Evolutionary conservation across 2,113 vertebrate genomes (phyloP).

Genomic region (Nymphicus hollandicus): DNA sequence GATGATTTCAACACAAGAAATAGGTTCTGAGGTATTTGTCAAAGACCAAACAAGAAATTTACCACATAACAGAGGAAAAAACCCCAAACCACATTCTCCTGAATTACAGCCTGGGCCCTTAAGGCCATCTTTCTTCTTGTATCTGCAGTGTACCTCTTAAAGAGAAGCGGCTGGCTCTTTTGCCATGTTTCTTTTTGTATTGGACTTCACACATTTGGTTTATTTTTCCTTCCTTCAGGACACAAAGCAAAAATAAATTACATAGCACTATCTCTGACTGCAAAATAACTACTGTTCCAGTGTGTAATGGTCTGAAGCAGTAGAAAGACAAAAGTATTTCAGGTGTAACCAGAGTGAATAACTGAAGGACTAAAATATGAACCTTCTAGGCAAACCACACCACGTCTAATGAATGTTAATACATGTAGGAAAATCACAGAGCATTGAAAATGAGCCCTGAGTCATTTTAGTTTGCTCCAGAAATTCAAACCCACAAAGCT

Average conservation of each 20-base stretch:
- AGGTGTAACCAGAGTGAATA: not conserved
- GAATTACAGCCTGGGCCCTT: not conserved
- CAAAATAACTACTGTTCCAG: not conserved
- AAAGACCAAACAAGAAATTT: not conserved
- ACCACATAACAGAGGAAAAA: not conserved
- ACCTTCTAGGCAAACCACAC: constrained; percentile 14
- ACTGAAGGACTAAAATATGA: not conserved
- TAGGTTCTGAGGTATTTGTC: not conserved
- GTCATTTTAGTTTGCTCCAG: not conserved
- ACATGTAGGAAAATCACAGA: not conserved
- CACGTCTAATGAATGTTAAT: not conserved
- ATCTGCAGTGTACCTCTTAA: not conserved
- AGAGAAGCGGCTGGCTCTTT: not conserved
- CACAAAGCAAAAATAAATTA: not conserved
- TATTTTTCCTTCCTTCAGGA: not conserved
- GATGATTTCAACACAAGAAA: not conserved
- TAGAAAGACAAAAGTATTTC: not conserved
- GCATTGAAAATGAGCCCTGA: not conserved
- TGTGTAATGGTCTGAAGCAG: not conserved
- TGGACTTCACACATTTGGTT: not conserved
- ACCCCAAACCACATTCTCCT: not conserved
- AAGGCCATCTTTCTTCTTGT: not conserved
- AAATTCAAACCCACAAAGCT: not conserved
- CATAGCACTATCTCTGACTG: not conserved
- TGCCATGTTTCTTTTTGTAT: not conserved